Evolutionary conservation across 2,888 invertebrate species (phyloP).

Genomic region (Myathropa florea): DNA sequence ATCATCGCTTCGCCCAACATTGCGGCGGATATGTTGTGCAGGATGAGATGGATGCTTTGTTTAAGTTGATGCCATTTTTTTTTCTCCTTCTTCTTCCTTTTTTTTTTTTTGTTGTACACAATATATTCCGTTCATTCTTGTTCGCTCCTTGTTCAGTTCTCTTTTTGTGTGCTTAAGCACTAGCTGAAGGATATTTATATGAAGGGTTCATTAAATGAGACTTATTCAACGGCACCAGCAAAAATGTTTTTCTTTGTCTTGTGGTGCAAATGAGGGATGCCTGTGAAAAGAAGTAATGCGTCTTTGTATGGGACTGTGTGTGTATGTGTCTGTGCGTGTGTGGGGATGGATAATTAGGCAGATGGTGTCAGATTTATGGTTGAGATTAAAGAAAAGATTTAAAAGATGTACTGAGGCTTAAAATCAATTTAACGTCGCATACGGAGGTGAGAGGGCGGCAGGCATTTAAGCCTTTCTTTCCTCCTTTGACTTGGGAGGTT

Average conservation of each 20-base stretch:
- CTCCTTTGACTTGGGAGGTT: too few relatives aligned
- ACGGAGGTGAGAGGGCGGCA: too few relatives aligned
- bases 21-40: background rate
- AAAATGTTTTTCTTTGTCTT: conserved; percentile 46
- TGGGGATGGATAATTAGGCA: conserved; percentile 6
- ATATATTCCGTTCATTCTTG: background rate
- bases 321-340: background rate
- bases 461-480: too few relatives aligned
- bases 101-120: background rate
- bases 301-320: background rate
- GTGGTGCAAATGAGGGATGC: conserved; percentile 23
- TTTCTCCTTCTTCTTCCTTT: background rate
- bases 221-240: conserved; percentile 38
- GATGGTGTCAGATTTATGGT: conserved; percentile 28
- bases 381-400: background rate
- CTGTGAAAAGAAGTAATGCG: background rate
- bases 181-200: conserved; percentile 39
- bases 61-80: conserved; percentile 20
- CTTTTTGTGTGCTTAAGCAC: conserved; percentile 40
- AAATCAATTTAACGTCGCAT: too few relatives aligned
- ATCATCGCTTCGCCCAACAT: conserved; percentile 32
- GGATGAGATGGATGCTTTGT: conserved; percentile 34
- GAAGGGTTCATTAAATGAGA: conserved; percentile 62
- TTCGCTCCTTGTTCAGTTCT: background rate
- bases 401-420: too few relatives aligned